Percentiles rank a stretch among this genome's conserved stretches.
Evolutionary conservation across 2,888 invertebrate species (phyloP).

Genomic region (Hirtodrosophila histrioides): DNA sequence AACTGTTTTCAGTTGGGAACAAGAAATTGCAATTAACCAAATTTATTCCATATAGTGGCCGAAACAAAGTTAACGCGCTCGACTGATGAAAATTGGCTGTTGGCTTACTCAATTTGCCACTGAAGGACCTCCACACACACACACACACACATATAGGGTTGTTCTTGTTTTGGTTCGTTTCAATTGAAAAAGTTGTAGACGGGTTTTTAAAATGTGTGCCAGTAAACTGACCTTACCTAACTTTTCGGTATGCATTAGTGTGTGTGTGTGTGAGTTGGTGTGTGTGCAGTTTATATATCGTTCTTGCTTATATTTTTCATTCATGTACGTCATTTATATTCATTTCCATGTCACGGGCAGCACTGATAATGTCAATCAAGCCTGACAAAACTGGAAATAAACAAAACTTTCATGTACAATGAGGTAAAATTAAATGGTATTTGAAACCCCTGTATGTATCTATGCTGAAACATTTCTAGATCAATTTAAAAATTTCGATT

Average conservation of each 20-base stretch:
- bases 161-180: conserved; percentile 12
- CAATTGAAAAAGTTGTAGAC: conserved; percentile 30
- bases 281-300: conserved; percentile 4
- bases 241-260: conserved; percentile 2
- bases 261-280: background rate
- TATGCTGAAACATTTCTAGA: conserved; percentile 9
- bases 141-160: conserved; percentile 6
- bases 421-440: conserved; percentile 1
- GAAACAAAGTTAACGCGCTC: conserved; percentile 31
- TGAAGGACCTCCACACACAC: conserved; percentile 10
- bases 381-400: conserved; percentile 11
- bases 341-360: conserved; percentile 58
- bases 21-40: conserved; percentile 18
- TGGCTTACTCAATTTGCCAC: conserved; percentile 33
- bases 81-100: conserved; percentile 35
- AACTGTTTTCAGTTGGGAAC: conserved; percentile 1
- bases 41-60: conserved; percentile 2
- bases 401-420: conserved; percentile 10
- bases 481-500: conserved; percentile 6
- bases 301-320: conserved; percentile 11
- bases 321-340: conserved; percentile 56
- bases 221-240: conserved; percentile 58
- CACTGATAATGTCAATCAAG: conserved; percentile 51
- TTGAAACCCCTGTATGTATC: background rate
- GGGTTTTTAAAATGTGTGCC: conserved; percentile 17